Evolutionary conservation across 2,113 vertebrate genomes (phyloP), one percentile per base, ranked within the genome.

Genomic region (Odocoileus virginianus): DNA sequence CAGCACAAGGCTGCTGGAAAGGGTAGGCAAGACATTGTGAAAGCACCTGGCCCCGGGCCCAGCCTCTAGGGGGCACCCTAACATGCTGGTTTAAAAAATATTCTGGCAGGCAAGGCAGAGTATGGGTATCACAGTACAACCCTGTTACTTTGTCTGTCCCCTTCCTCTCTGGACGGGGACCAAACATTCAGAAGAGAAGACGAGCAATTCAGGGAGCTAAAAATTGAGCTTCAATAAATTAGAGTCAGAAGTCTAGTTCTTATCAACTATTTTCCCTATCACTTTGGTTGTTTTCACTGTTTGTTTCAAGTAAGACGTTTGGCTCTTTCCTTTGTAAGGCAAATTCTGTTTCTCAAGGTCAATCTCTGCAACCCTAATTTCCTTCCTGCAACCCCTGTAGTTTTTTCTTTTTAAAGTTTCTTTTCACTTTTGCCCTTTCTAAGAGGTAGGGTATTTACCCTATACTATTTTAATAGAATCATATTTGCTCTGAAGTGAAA

Each of bases 281-380:
- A 2, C 92, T 94, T 92, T 54, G 89, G 86, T 30, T 21, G 43
- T 57, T 76, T 43, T 83, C 43, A 25, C 5, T 81, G 13, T 78
- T 57, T 50, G 45, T 84, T 82, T 82, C 86, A 30, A 45, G 71
- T 43, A 84, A 96, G 82, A 13, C 36, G 7, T 54, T n/a, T 74
- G 58, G 28, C 85, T 50, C 82, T 85, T 93, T 91, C 86, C 97
- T 96, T 96, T 74, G 90, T 55, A 76, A 98, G 96, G 97, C 94
- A 89, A 87, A 61, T n/a, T 60, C 84, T 61, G 17, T 43, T 47
- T 89, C 71, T 55, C 19, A 23, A 30, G 23, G 50, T 61, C 81
- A 36, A 47, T n/a, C 55, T 67, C 71, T 15, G 23, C 5, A 36
- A 74, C 1, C 10, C 27, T 36, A 40, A 74, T 61, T 57, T 78